A percentile compares a stretch with the other conserved stretches of the same genome.
These are phyloP conservation scores for Drosophila mojavensis DNA, from an alignment of 1,140 invertebrate species.

Conservation along the genomic window DNA sequence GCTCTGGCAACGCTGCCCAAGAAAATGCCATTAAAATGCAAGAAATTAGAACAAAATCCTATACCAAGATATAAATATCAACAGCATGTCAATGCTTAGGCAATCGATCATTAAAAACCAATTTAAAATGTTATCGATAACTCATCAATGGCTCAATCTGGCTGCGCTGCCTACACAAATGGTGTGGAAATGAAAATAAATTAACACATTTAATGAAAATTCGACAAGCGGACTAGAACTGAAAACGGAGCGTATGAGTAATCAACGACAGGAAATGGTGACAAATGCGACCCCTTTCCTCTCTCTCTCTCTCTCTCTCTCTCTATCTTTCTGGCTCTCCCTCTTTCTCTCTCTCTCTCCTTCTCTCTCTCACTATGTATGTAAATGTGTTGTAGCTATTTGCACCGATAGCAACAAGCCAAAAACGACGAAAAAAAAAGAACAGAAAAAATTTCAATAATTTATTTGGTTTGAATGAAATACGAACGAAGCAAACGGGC, in stretches of 20 bases:
- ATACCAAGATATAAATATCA: neutral
- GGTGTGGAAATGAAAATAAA: conserved; percentile 79
- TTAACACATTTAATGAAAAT: conserved; percentile 81
- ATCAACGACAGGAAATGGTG: conserved; percentile 81
- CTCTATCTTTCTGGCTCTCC: neutral
- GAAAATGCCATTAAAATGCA: no score
- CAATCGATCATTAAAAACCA: neutral
- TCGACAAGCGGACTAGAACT: conserved; percentile 41
- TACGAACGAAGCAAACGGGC: conserved; percentile 56
- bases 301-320: neutral
- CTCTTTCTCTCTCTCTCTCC: neutral
- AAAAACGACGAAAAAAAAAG: conserved; percentile 49
- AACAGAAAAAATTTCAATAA: conserved; percentile 73
- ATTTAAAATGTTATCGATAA: neutral
- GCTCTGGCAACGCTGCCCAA: no score
- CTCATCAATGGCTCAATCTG: neutral
- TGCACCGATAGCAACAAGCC: conserved; percentile 81
- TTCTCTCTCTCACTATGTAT: conserved; percentile 26
- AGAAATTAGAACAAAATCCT: no score
- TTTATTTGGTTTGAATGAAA: conserved; percentile 82
- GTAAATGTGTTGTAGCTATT: conserved; percentile 80
- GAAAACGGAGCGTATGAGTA: conserved; percentile 78
- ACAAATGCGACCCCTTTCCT: conserved; percentile 57
- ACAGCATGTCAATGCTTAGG: neutral
- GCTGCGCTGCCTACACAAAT: conserved; percentile 36